phyloP scores from a whole-genome alignment of 2,113 vertebrate species.

The Porphyrio hochstetteri region DNA sequence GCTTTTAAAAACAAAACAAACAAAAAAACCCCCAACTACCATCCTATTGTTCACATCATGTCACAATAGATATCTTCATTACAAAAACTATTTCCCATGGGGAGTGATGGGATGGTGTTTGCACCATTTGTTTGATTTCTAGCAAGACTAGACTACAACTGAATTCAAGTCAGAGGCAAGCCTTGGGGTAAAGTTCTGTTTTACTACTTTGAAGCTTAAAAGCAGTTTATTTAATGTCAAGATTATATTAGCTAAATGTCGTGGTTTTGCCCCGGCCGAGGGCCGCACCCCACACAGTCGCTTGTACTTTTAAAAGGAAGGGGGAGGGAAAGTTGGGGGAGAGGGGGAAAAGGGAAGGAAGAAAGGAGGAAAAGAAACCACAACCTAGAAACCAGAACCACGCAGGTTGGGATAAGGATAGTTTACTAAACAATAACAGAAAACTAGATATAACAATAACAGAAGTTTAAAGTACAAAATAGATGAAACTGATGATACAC shows the following conservation, averaged over 20 bases:
- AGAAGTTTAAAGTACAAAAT: no score
- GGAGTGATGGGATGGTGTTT: not conserved
- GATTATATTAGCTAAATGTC: constrained; percentile 18
- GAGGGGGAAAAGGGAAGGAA: no score
- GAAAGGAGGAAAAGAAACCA: no score
- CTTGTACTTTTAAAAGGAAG: no score
- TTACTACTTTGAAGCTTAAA: constrained; percentile 35
- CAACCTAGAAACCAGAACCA: no score
- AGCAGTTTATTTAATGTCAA: constrained; percentile 15
- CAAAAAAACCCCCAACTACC: not conserved
- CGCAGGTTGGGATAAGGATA: no score
- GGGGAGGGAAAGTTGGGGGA: no score
- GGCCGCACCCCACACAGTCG: no score
- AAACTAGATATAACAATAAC: no score
- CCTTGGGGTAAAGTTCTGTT: constrained; percentile 24
- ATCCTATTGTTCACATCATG: constrained; percentile 52
- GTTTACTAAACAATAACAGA: no score
- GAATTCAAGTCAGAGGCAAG: not conserved
- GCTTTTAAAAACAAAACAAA: constrained; percentile 28
- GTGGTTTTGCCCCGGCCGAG: no score
- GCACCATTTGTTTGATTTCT: constrained; percentile 8
- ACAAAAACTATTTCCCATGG: not conserved
- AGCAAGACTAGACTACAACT: not conserved
- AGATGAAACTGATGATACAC: no score
- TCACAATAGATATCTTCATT: constrained; percentile 26